Conservation (phyloP, 1,140 invertebrate genomes). For the Euwallacea similis region DNA sequence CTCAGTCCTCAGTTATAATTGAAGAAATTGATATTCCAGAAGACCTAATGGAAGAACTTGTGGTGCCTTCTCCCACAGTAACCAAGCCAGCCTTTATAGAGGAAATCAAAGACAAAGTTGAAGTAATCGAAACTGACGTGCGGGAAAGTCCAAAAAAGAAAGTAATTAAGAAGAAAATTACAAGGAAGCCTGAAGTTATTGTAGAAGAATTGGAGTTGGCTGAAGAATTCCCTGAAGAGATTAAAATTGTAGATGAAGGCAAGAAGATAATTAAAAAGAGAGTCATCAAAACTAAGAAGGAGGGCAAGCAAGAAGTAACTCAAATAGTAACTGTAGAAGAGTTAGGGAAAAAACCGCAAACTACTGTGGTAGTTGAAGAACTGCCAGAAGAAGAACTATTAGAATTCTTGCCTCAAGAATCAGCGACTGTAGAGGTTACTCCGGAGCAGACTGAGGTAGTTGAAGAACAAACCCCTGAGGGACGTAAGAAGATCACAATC, state of each 20-base stretch:
- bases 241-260: slow-evolving; percentile 49
- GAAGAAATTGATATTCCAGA: slow-evolving; percentile 55
- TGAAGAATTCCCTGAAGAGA: slow-evolving; percentile 53
- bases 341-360: slow-evolving; percentile 50
- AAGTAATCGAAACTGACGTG: slow-evolving; percentile 51
- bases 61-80: slow-evolving; percentile 11
- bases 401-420: slow-evolving; percentile 15
- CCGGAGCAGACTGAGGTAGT: slow-evolving; percentile 44
- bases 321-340: slow-evolving; percentile 48
- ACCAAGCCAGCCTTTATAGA: slow-evolving; percentile 44
- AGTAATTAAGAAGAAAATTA: slow-evolving; percentile 50
- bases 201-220: slow-evolving; percentile 54
- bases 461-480: slow-evolving; percentile 44
- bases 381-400: slow-evolving; percentile 25
- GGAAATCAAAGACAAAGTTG: slow-evolving; percentile 45
- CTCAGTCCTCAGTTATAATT: slow-evolving; percentile 53
- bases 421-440: slow-evolving; percentile 45
- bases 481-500: slow-evolving; percentile 48
- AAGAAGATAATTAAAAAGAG: slow-evolving; percentile 51
- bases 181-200: slow-evolving; percentile 46
- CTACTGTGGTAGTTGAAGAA: slow-evolving; percentile 48
- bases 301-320: slow-evolving; percentile 47
- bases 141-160: slow-evolving; percentile 51
- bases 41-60: slow-evolving; percentile 27
- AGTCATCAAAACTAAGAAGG: slow-evolving; percentile 47